A percentile compares a stretch with the other conserved stretches of the same genome.
Conservation (phyloP, 2,113 vertebrate species). For the Hepsetus odoe region DNA sequence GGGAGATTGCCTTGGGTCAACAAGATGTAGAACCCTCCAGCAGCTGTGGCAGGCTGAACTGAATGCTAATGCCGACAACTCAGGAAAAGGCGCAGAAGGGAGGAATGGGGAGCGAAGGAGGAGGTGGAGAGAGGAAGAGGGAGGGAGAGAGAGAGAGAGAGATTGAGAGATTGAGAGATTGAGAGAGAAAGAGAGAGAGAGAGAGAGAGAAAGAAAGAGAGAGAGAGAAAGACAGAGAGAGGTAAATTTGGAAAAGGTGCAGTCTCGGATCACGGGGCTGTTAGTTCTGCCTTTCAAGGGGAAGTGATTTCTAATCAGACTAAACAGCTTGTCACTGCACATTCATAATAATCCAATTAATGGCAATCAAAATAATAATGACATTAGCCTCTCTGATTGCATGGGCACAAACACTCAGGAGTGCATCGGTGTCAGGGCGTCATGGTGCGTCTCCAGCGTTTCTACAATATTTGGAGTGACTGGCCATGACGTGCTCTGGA, state of each 20-base stretch:
- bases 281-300: slow-evolving; percentile 71
- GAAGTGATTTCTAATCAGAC: slow-evolving; percentile 76
- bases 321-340: slow-evolving; percentile 74
- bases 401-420: slow-evolving; percentile 39
- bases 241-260: slow-evolving; percentile 42
- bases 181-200: too few species aligned
- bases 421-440: slow-evolving; percentile 23
- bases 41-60: slow-evolving; percentile 9
- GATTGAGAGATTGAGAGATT: too few species aligned
- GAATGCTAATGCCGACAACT: slow-evolving; percentile 46
- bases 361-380: slow-evolving; percentile 72
- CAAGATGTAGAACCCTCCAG: slow-evolving; percentile 17
- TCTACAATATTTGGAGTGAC: slow-evolving; percentile 37
- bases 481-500: slow-evolving; percentile 2
- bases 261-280: slow-evolving; percentile 56
- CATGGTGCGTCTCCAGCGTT: background rate
- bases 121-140: too few species aligned
- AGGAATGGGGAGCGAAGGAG: slow-evolving; percentile 35
- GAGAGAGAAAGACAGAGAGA: too few species aligned
- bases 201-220: too few species aligned
- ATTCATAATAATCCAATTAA: slow-evolving; percentile 78
- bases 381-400: slow-evolving; percentile 62
- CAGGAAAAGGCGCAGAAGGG: slow-evolving; percentile 52
- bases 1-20: slow-evolving; percentile 17
- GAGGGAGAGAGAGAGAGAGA: too few species aligned